Evolutionary conservation across 2,113 vertebrate genomes (phyloP), one percentile per base, ranked within the genome.

Genomic region (Pao palembangensis): DNA sequence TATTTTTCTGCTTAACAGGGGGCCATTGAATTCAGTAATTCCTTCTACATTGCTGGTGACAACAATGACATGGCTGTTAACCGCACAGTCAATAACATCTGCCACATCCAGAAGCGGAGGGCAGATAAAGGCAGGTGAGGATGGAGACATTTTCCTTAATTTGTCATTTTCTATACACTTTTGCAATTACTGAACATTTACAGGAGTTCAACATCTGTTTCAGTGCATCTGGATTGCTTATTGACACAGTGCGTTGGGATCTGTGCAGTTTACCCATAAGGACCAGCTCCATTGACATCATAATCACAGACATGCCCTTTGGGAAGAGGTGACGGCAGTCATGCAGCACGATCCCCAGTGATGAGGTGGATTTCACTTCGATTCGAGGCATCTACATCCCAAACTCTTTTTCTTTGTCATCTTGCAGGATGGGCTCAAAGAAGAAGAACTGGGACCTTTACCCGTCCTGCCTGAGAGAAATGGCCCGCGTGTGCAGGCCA

Each of bases 371-470:
- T 47, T n/a, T n/a, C 15, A 2, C 6, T n/a, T 8, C 6, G 16
- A 6, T n/a, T 47, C 13, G 8, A 31, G 8, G 28, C 28, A 3
- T 31, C 28, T 8, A 51, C 19, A 7, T 19, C n/a, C 14, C 20
- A 28, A 16, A 14, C 19, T 10, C 13, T 21, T 51, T 28, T 28
- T 34, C 7, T 3, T 48, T 58, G 38, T 64, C 79, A 5, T 61
- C 12, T 72, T 49, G 5, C 69, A 99, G 97, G 84, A 96, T 98
- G 77, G 97, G 97, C 19, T 99, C 96, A 0, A 95, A 87, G 83
- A 98, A 94, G 86, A 96, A 92, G 85, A 99, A 99, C 85, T 98
- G 97, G 97, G 94, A 98, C 74, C 91, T 99, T 23, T 98, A 98
- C 58, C 96, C 96, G 0, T 89, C 93, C 20, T 98, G 95, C 79